Percentiles rank a stretch among this genome's conserved stretches.
These are phyloP conservation scores for Acarapis woodi DNA, from an alignment of 1,140 invertebrate genomes.

Conservation along the genomic window DNA sequence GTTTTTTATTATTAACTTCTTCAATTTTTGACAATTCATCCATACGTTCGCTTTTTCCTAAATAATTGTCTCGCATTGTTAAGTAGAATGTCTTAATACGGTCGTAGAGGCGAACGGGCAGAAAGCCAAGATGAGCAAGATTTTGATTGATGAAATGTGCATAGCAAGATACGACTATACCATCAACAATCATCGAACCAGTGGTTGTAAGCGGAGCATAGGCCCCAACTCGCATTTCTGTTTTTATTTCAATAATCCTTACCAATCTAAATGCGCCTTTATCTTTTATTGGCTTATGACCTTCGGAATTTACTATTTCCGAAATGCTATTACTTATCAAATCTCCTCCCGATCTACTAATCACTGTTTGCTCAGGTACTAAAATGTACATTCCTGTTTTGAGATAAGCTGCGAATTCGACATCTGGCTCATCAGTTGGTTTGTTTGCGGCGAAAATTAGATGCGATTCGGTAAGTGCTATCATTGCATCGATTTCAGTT, in stretches of 20 bases:
- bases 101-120: conserved; percentile 33
- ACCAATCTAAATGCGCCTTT: conserved; percentile 17
- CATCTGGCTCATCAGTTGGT: neutral
- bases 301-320: conserved; percentile 12
- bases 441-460: conserved; percentile 25
- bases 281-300: neutral
- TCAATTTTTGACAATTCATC: no score
- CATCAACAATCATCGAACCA: conserved; percentile 67
- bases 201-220: conserved; percentile 59
- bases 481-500: conserved; percentile 31
- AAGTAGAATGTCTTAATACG: conserved; percentile 13
- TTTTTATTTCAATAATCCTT: conserved; percentile 28
- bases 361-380: neutral
- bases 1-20: no score
- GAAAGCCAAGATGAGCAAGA: conserved; percentile 50
- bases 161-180: conserved; percentile 73
- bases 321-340: conserved; percentile 18
- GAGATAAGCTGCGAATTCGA: neutral
- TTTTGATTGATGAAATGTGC: conserved; percentile 53
- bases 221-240: conserved; percentile 33
- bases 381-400: neutral
- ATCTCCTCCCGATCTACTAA: conserved; percentile 9
- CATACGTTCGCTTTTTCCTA: conserved; percentile 1
- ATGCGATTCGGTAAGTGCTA: conserved; percentile 58
- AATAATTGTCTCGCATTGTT: conserved; percentile 6